phyloP scores from a whole-genome alignment of 2,888 invertebrate genomes.

The Philonicus albiceps region DNA sequence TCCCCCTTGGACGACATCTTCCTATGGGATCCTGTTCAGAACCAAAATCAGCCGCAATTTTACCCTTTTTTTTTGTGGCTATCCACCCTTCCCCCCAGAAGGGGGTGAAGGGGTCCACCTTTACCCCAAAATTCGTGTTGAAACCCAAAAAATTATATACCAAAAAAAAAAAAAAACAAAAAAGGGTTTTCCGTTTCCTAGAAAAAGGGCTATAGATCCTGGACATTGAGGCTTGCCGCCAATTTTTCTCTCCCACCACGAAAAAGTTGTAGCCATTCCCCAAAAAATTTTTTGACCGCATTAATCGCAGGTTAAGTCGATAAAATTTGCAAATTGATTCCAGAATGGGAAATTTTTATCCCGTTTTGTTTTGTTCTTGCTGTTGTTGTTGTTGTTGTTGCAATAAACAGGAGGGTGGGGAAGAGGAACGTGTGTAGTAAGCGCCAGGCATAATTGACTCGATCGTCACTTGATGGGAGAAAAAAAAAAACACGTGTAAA shows the following conservation, averaged over 20 bases:
- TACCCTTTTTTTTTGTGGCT: neutral
- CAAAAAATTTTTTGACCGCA: neutral
- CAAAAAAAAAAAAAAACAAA: too few species aligned
- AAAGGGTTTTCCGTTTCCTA: too few species aligned
- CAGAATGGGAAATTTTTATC: neutral
- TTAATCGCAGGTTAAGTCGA: neutral
- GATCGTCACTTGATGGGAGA: neutral
- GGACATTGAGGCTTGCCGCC: too few species aligned
- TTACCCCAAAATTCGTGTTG: neutral
- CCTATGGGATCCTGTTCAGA: neutral
- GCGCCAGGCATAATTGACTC: neutral
- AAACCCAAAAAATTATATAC: neutral
- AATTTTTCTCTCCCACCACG: too few species aligned
- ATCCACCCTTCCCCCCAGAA: neutral
- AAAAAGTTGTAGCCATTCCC: neutral
- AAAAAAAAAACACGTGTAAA: neutral
- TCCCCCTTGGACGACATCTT: neutral
- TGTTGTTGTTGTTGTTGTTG: too few species aligned
- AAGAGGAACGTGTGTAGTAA: neutral
- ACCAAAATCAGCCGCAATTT: neutral
- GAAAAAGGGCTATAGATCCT: too few species aligned
- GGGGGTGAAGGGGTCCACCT: too few species aligned
- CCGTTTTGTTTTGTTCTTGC: too few species aligned
- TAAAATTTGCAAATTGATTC: neutral
- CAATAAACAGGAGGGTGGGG: too few species aligned